Base-by-base conservation (phyloP, 2,888 invertebrate species). In the Cheilosia pagana region DNA sequence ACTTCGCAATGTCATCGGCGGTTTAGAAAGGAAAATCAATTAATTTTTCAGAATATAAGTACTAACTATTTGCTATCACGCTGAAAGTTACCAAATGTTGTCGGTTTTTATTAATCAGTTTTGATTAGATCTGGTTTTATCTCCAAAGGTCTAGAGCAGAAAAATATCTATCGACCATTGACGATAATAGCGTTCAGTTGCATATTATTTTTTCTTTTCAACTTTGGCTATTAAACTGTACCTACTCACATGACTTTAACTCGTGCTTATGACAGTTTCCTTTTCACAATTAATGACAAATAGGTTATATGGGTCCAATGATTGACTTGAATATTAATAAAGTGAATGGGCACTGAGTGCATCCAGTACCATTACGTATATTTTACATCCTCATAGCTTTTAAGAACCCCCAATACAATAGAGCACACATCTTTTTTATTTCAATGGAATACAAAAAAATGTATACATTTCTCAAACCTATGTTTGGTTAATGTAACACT, bases 401-500 rank as follows among this genome's bases (percentile, higher is more conserved):
- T 52, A 59, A 65, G 65, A 59, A 43, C 23, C 1, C 23, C 7
- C 52, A 14, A n/a, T 25, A 48, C 31, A 21, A 55, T 39, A 7
- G 1, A 43, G 14, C 8, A 31, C 8, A 31, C 7, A 7, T 10
- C 25, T 55, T 67, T 53, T 53, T 3, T 14, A 59, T 4, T 43
- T 16, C 50, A 52, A 60, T 53, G 68, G 48, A 55, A 55, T 57
- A 23, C 16, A 59, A 16, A 52, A 14, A 39, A 12, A 39, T 45
- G 31, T 16, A 12, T 10, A 8, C 28, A 35, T 35, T 12, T 12
- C 3, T 35, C 12, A 41, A 25, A 50, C 39, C 8, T 12, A 12
- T 60, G 62, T 53, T 62, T 67, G 28, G 19, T 35, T 16, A 35
- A 14, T 39, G 59, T 50, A 25, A 65, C 75, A 65, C 31, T 59